A percentile compares a stretch with the other conserved stretches of the same genome.
Evolutionary conservation across 92 coral and sea anemone species (phyloP).

Genomic region (Plumapathes pennacea): DNA sequence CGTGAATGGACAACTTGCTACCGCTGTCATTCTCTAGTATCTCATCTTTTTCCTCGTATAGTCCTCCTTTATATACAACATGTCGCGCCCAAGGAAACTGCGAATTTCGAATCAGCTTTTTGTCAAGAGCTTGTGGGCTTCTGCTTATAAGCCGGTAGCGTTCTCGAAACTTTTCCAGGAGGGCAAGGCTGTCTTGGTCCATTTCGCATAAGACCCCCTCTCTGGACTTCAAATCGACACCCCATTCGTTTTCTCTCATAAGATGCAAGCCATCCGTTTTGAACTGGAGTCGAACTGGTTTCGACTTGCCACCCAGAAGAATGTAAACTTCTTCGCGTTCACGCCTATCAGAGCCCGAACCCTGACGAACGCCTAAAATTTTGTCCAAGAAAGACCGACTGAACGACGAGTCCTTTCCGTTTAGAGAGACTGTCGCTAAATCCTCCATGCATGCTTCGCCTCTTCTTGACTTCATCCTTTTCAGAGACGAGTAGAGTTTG

Average conservation of each 20-base stretch:
- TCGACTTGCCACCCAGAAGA: constrained; percentile 75
- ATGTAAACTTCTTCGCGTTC: constrained; percentile 62
- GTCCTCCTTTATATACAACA: constrained; percentile 32
- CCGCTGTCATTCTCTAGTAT: constrained; percentile 61
- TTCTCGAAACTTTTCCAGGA: constrained; percentile 60
- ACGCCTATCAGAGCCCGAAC: not conserved
- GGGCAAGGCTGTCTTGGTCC: constrained; percentile 55
- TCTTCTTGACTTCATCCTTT: constrained; percentile 65
- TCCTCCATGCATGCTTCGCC: constrained; percentile 17
- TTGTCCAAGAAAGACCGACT: constrained; percentile 11
- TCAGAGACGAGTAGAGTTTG: constrained; percentile 73
- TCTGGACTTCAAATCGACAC: constrained; percentile 60
- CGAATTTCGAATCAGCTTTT: constrained; percentile 29
- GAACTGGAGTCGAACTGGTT: constrained; percentile 74
- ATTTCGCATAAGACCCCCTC: constrained; percentile 20
- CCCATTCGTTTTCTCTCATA: constrained; percentile 74
- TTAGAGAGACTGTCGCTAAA: constrained; percentile 29
- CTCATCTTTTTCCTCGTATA: constrained; percentile 15
- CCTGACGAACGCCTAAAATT: constrained; percentile 11
- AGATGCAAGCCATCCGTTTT: constrained; percentile 57
- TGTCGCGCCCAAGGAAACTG: constrained; percentile 87
- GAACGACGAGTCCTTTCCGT: constrained; percentile 44
- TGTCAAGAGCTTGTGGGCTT: constrained; percentile 5
- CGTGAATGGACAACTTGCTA: constrained; percentile 73
- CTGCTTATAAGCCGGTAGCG: constrained; percentile 36